Evolutionary conservation across 37 sponge, comb jelly and placozoan genomes (phyloP).

Genomic region (Cladorhizidae sp.): DNA sequence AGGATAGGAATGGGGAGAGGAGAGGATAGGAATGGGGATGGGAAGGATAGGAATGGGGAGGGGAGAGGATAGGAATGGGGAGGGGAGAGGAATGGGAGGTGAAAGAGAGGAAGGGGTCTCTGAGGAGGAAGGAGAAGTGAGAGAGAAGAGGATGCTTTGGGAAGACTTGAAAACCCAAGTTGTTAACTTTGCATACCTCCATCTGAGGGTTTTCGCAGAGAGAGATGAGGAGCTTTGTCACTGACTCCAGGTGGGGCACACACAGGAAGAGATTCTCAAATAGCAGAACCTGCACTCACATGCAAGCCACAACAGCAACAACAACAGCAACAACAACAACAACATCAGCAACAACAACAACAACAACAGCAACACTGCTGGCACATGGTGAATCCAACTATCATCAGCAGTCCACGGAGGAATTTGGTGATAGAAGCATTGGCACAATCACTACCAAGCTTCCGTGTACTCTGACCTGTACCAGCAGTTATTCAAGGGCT

Average conservation of each 20-base stretch:
- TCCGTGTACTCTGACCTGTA: too few relatives aligned
- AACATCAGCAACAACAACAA: too few relatives aligned
- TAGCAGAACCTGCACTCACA: constrained; percentile 55
- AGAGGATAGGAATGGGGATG: not conserved
- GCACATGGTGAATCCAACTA: too few relatives aligned
- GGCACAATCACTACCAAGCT: too few relatives aligned
- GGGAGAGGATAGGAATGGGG: not conserved
- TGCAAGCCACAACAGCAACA: not conserved
- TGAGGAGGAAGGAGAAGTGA: not conserved
- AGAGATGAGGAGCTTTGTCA: constrained; percentile 39
- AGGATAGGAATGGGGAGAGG: not conserved
- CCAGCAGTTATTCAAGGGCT: too few relatives aligned
- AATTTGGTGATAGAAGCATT: too few relatives aligned
- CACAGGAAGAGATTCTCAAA: constrained; percentile 79
- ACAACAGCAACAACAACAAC: not conserved
- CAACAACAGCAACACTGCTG: too few relatives aligned
- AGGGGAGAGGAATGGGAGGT: not conserved
- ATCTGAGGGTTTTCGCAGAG: constrained; percentile 51
- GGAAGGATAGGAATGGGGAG: not conserved
- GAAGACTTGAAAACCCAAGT: not conserved
- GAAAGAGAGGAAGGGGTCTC: not conserved
- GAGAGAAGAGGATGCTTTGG: not conserved
- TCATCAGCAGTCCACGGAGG: too few relatives aligned
- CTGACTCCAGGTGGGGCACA: not conserved
- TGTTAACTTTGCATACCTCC: constrained; percentile 58